Evolutionary conservation across 2,113 vertebrate genomes (phyloP).

Genomic region (Bufo bufo): DNA sequence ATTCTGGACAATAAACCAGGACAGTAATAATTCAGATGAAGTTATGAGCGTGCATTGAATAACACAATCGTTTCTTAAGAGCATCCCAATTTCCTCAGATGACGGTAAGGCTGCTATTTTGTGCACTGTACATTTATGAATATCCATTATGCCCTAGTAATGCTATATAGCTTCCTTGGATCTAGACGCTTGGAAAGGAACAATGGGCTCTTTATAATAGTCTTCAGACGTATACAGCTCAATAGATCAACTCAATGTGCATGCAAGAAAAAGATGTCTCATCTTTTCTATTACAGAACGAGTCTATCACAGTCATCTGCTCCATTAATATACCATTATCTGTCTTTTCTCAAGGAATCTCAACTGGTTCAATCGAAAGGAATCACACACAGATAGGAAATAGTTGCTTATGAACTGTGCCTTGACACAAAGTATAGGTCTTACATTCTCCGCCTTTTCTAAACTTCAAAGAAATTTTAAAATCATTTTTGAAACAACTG

Average conservation of each 20-base stretch:
- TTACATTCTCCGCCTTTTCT: neutral
- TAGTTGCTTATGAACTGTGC: neutral
- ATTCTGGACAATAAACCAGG: conserved; percentile 7
- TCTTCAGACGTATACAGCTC: neutral
- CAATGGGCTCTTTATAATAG: neutral
- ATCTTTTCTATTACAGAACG: neutral
- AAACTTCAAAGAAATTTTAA: neutral
- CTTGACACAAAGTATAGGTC: neutral
- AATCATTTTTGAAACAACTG: too few relatives aligned
- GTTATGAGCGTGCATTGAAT: conserved; percentile 20
- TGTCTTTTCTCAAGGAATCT: neutral
- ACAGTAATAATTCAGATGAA: conserved; percentile 27
- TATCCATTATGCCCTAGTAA: conserved; percentile 15
- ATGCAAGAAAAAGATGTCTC: neutral
- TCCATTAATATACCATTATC: neutral
- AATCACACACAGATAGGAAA: neutral
- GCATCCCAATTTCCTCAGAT: conserved; percentile 1
- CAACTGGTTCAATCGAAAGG: neutral
- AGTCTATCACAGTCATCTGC: neutral
- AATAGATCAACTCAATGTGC: conserved; percentile 16
- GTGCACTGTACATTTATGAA: conserved; percentile 2
- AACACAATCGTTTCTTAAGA: neutral
- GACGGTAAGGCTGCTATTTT: conserved; percentile 11
- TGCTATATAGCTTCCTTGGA: neutral
- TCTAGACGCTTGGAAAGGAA: neutral